Percentiles rank a stretch among this genome's conserved stretches.
phyloP scores from a whole-genome alignment of 1,140 invertebrate genomes.

The Drosophila pallidifrons region DNA sequence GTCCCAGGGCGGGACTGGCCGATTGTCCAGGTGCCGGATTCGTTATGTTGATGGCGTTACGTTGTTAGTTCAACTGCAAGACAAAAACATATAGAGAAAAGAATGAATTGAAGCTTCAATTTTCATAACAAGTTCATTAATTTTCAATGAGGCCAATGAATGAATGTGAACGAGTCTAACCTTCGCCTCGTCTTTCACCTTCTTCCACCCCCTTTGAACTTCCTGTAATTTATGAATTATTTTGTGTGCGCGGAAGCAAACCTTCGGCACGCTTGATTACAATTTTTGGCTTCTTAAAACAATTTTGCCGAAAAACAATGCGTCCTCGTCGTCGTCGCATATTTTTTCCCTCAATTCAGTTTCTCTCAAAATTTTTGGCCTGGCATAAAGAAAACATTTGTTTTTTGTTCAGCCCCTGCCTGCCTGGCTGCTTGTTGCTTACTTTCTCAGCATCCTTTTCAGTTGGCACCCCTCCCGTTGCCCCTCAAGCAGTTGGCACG shows the following conservation, averaged over 20 bases:
- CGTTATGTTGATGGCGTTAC: conserved; percentile 52
- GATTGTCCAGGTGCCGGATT: conserved; percentile 30
- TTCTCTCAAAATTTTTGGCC: conserved; percentile 24
- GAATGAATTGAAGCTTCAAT: neutral
- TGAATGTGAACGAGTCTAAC: neutral
- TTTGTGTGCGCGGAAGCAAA: conserved; percentile 50
- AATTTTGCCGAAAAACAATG: conserved; percentile 59
- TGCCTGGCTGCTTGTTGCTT: conserved; percentile 53
- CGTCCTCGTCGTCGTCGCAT: neutral
- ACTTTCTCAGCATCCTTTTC: conserved; percentile 19
- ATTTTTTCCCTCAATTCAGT: neutral
- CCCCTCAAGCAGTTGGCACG: conserved; percentile 13
- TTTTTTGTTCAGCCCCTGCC: conserved; percentile 29
- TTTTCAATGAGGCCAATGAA: conserved; percentile 41
- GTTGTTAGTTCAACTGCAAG: conserved; percentile 31
- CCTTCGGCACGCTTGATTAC: conserved; percentile 70
- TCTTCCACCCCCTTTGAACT: conserved; percentile 9
- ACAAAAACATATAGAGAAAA: neutral
- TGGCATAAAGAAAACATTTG: conserved; percentile 54
- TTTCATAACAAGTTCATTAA: conserved; percentile 32
- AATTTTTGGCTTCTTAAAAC: conserved; percentile 60
- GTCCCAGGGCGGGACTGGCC: conserved; percentile 60
- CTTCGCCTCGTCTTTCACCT: neutral
- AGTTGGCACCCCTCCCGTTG: neutral
- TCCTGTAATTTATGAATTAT: conserved; percentile 67